phyloP scores from a whole-genome alignment of 2,113 vertebrate species.

The Ammodytes marinus region DNA sequence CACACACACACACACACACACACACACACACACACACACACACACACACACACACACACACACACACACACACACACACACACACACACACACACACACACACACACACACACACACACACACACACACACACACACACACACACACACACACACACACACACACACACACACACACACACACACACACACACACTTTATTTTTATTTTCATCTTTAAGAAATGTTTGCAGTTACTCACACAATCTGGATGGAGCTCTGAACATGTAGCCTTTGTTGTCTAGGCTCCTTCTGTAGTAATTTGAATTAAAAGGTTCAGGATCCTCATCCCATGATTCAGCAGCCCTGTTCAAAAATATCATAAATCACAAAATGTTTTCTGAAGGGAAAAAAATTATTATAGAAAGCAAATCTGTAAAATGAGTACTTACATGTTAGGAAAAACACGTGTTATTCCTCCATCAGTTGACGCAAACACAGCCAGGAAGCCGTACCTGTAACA shows the following conservation, averaged over 20 bases:
- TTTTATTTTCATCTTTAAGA: neutral
- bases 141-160: no score
- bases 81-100: neutral
- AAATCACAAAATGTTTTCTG: neutral
- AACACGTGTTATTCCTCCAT: conserved; percentile 95
- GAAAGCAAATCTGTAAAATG: neutral
- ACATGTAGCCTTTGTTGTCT: conserved; percentile 96
- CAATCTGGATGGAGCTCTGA: conserved; percentile 90
- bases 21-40: neutral
- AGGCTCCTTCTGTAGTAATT: conserved; percentile 96
- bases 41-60: neutral
- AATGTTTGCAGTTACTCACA: conserved; percentile 81
- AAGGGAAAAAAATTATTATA: neutral
- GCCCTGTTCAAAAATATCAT: conserved; percentile 83
- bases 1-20: neutral
- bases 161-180: no score
- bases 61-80: neutral
- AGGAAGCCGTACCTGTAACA: conserved; percentile 93
- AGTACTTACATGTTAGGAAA: conserved; percentile 95
- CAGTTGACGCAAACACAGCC: conserved; percentile 96
- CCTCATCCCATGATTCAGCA: conserved; percentile 95
- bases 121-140: no score
- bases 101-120: no score
- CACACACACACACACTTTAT: neutral
- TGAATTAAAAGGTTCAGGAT: conserved; percentile 94